Evolutionary conservation across 1,140 invertebrate genomes (phyloP).

Genomic region (Dermatophagoides farinae): DNA sequence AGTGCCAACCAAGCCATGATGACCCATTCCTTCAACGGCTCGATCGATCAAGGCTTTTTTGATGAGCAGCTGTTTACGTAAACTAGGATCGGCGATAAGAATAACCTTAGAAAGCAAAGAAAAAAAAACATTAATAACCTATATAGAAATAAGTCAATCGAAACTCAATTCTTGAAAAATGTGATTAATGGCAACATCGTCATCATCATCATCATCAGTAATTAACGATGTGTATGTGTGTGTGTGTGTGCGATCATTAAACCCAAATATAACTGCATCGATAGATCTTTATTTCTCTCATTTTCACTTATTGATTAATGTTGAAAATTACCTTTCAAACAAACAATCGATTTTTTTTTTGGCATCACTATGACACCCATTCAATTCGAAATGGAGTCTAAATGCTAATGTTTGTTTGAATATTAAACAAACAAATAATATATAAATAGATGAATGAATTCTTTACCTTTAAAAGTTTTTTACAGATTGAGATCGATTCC

Average conservation of each 20-base stretch:
- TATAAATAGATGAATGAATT: neutral
- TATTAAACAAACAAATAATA: neutral
- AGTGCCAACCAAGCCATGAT: constrained; percentile 55
- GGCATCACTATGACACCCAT: too few species aligned
- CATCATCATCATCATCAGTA: neutral
- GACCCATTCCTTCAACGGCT: constrained; percentile 58
- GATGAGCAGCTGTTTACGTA: constrained; percentile 36
- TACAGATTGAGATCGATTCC: constrained; percentile 27
- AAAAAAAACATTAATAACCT: too few species aligned
- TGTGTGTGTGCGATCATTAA: too few species aligned
- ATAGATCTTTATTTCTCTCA: neutral
- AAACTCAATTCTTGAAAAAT: neutral
- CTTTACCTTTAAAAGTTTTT: constrained; percentile 33
- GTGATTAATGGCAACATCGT: constrained; percentile 3
- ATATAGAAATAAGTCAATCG: neutral
- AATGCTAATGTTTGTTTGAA: too few species aligned
- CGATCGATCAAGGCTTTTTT: constrained; percentile 49
- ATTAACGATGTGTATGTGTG: too few species aligned
- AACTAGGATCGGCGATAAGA: constrained; percentile 33
- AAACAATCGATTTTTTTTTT: neutral
- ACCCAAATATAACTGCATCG: neutral
- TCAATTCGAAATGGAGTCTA: constrained; percentile 9
- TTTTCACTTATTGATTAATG: neutral
- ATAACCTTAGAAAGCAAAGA: constrained; percentile 25
- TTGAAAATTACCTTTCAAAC: too few species aligned